These are phyloP conservation scores for Haplotaxodon microlepis DNA, from an alignment of 2,113 vertebrate genomes.

Conservation along the genomic window DNA sequence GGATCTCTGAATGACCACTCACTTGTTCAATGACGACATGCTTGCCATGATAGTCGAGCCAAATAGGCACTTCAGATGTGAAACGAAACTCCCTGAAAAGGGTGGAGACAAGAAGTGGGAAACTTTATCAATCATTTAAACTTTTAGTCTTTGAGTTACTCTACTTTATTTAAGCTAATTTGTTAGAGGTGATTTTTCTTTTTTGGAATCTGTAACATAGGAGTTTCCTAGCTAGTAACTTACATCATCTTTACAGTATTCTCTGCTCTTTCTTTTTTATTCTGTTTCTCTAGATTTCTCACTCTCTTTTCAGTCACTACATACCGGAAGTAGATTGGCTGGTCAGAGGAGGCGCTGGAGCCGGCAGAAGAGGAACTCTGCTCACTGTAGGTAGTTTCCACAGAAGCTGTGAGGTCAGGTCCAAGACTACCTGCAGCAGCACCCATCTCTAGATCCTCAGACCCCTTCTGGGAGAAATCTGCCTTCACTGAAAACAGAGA, in stretches of 20 bases:
- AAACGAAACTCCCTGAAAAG: constrained; percentile 85
- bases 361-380: constrained; percentile 74
- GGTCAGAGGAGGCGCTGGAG: constrained; percentile 76
- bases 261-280: background rate
- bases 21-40: constrained; percentile 88
- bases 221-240: background rate
- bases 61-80: constrained; percentile 89
- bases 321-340: constrained; percentile 90
- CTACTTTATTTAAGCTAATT: background rate
- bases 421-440: constrained; percentile 29
- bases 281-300: background rate
- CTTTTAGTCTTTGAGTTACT: background rate
- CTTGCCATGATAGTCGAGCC: constrained; percentile 90
- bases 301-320: background rate
- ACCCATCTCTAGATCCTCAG: constrained; percentile 55
- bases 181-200: background rate
- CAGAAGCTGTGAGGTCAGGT: constrained; percentile 61
- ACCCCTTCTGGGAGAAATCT: constrained; percentile 56
- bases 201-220: background rate
- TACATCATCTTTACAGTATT: background rate
- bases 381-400: constrained; percentile 73
- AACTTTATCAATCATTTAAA: background rate
- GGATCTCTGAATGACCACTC: background rate
- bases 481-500: constrained; percentile 54
- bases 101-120: background rate